phyloP scores from a whole-genome alignment of 1,140 invertebrate genomes.

The Aphis craccivora region DNA sequence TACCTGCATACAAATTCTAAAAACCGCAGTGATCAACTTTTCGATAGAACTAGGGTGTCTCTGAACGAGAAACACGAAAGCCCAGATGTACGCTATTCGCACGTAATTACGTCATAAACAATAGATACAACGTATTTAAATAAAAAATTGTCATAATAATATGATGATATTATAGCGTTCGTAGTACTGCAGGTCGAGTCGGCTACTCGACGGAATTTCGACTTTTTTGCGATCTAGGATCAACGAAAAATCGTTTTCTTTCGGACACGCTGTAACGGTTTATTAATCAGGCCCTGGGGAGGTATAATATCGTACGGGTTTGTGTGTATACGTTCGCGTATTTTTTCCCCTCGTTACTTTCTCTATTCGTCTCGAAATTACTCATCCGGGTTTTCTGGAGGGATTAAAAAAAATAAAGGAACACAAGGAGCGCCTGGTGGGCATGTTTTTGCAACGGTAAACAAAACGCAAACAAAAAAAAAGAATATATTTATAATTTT shows the following conservation, averaged over 20 bases:
- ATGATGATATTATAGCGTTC: not conserved
- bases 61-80: not conserved
- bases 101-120: no score
- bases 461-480: not conserved
- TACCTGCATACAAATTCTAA: not conserved
- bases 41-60: not conserved
- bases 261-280: not conserved
- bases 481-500: not conserved
- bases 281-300: conserved; percentile 44
- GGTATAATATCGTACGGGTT: not conserved
- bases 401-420: conserved; percentile 38
- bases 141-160: not conserved
- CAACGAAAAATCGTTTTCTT: conserved; percentile 23
- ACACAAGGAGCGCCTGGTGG: conserved; percentile 12
- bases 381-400: not conserved
- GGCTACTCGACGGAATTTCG: not conserved
- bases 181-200: not conserved
- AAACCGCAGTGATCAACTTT: not conserved
- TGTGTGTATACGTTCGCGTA: not conserved
- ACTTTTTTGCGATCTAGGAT: not conserved
- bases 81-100: not conserved
- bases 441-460: conserved; percentile 12
- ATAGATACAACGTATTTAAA: not conserved
- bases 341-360: not conserved
- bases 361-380: not conserved